Evolutionary conservation across 2,113 vertebrate species (phyloP).

Genomic region (Dicentrarchus labrax): DNA sequence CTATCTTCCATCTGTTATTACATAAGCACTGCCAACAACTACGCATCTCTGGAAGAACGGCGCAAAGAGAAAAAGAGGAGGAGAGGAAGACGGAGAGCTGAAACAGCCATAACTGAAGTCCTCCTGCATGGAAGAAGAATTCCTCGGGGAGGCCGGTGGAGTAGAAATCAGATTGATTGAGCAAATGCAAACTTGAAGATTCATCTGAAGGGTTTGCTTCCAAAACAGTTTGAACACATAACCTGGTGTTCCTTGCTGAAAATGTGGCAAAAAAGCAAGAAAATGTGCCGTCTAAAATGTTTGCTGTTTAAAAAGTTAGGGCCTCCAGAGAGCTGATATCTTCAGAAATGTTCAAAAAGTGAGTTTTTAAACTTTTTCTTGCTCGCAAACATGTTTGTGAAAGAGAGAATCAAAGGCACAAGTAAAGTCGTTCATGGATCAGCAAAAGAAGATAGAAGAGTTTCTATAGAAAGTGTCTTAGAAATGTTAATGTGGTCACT

Average conservation of each 20-base stretch:
- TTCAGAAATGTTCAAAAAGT: slow-evolving; percentile 26
- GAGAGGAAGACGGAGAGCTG: slow-evolving; percentile 58
- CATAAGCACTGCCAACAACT: slow-evolving; percentile 99
- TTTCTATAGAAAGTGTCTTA: not conserved
- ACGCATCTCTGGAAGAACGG: slow-evolving; percentile 85
- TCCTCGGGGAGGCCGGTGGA: slow-evolving; percentile 55
- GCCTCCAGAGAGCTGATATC: slow-evolving; percentile 54
- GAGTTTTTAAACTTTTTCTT: not conserved
- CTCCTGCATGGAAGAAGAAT: slow-evolving; percentile 68
- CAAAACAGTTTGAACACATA: slow-evolving; percentile 55
- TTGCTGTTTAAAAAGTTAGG: slow-evolving; percentile 11
- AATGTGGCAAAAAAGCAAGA: slow-evolving; percentile 30
- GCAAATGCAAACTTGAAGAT: slow-evolving; percentile 44
- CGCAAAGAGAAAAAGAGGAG: slow-evolving; percentile 40
- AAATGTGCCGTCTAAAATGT: slow-evolving; percentile 5
- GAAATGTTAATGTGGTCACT: not conserved
- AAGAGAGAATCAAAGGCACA: not conserved
- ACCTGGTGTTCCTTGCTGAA: slow-evolving; percentile 62
- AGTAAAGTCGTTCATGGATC: not conserved
- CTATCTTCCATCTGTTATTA: slow-evolving; percentile 99
- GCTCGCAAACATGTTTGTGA: slow-evolving; percentile 1
- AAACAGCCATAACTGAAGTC: slow-evolving; percentile 49
- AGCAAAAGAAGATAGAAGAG: not conserved
- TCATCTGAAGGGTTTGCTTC: slow-evolving; percentile 38
- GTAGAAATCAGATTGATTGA: slow-evolving; percentile 52